Evolutionary conservation across 2,888 invertebrate genomes (phyloP).

Genomic region (Idaea biselata): DNA sequence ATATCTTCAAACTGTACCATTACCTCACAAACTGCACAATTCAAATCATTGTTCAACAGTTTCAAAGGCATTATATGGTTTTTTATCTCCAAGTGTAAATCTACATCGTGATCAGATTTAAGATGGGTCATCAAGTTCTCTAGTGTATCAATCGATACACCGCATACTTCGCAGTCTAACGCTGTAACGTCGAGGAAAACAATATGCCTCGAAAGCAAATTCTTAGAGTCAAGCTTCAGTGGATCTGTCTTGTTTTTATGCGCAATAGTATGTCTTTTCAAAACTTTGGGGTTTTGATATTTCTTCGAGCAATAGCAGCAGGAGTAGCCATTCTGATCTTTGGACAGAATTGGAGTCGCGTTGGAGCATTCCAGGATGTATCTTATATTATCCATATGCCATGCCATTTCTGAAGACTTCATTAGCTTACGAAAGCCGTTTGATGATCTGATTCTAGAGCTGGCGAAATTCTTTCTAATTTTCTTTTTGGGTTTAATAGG

Average conservation of each 20-base stretch:
- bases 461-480: not conserved
- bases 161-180: constrained; percentile 51
- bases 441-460: not conserved
- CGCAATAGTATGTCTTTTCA: constrained; percentile 48
- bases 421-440: not conserved
- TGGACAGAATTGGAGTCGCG: constrained; percentile 55
- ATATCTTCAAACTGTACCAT: constrained; percentile 43
- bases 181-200: constrained; percentile 58
- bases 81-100: constrained; percentile 54
- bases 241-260: constrained; percentile 41
- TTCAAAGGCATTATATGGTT: constrained; percentile 57
- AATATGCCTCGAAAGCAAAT: constrained; percentile 48
- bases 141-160: constrained; percentile 36
- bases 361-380: constrained; percentile 52
- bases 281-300: constrained; percentile 46
- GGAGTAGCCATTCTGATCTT: constrained; percentile 45
- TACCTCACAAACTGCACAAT: constrained; percentile 42
- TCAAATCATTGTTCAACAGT: constrained; percentile 31
- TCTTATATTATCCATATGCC: constrained; percentile 58
- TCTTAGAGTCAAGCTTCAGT: constrained; percentile 40
- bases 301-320: constrained; percentile 60
- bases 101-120: constrained; percentile 42
- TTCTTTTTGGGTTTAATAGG: not conserved
- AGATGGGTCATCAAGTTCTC: constrained; percentile 54
- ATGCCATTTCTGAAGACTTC: constrained; percentile 42